phyloP scores from a whole-genome alignment of 2,888 invertebrate genomes.

The Anthrax anthrax region DNA sequence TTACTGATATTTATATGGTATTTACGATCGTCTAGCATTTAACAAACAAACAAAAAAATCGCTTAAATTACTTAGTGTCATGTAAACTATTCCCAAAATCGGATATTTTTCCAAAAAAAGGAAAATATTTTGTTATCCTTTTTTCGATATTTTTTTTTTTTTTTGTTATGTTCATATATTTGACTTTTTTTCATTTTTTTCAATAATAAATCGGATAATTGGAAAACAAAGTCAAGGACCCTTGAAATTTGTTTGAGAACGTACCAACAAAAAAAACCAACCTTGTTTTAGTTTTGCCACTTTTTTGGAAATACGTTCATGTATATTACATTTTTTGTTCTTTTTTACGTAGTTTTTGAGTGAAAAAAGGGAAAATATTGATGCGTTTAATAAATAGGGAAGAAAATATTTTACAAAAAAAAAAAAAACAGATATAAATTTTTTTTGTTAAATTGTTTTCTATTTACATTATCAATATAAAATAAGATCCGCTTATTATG shows the following conservation, averaged over 20 bases:
- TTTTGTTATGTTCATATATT: background rate
- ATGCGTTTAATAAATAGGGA: background rate
- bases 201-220: constrained; percentile 13
- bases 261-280: constrained; percentile 13
- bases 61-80: too few relatives aligned
- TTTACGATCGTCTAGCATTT: too few relatives aligned
- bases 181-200: background rate
- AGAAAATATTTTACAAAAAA: too few relatives aligned
- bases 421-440: background rate
- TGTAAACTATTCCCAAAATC: too few relatives aligned
- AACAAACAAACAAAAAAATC: too few relatives aligned
- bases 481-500: too few relatives aligned
- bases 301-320: too few relatives aligned
- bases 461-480: too few relatives aligned
- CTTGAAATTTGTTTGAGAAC: constrained; percentile 21
- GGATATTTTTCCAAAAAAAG: background rate
- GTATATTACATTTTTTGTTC: background rate
- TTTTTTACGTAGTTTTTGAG: background rate
- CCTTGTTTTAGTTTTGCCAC: too few relatives aligned
- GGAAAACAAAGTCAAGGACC: constrained; percentile 28
- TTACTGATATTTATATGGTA: too few relatives aligned
- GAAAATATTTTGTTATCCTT: background rate
- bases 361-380: background rate
- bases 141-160: background rate
- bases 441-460: too few relatives aligned